Evolutionary conservation across 2,113 vertebrate species (phyloP).

Genomic region (Lepus timidus): DNA sequence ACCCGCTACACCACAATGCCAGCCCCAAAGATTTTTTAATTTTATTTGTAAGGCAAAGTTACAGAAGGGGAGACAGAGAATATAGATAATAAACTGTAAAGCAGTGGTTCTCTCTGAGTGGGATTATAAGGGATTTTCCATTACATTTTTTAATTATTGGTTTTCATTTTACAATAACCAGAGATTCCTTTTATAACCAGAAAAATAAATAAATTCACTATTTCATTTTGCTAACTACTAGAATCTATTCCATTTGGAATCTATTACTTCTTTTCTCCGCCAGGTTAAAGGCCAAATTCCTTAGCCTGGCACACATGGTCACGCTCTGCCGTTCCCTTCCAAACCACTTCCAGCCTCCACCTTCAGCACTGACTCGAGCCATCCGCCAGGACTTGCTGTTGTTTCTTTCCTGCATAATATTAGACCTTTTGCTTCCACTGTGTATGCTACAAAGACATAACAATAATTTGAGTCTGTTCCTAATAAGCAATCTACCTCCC

Average conservation of each 20-base stretch:
- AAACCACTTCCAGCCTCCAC: neutral
- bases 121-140: neutral
- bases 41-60: no score
- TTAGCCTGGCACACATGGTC: neutral
- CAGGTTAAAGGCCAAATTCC: slow-evolving; percentile 55
- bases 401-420: slow-evolving; percentile 22
- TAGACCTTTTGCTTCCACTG: slow-evolving; percentile 23
- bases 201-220: neutral
- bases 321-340: neutral
- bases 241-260: slow-evolving; percentile 26
- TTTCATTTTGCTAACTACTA: slow-evolving; percentile 16
- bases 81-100: neutral
- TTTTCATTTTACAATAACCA: slow-evolving; percentile 35
- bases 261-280: neutral
- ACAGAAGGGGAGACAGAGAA: neutral
- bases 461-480: slow-evolving; percentile 21
- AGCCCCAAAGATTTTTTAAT: no score
- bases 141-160: neutral
- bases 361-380: neutral
- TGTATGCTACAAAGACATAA: neutral
- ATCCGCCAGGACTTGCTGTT: neutral
- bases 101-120: neutral
- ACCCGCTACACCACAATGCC: no score
- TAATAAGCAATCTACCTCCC: slow-evolving; percentile 16
- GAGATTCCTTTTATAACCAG: slow-evolving; percentile 10